Evolutionary conservation across 2,888 invertebrate genomes (phyloP), one percentile per base, ranked within the genome.

Genomic region (Ophioninae sp.): DNA sequence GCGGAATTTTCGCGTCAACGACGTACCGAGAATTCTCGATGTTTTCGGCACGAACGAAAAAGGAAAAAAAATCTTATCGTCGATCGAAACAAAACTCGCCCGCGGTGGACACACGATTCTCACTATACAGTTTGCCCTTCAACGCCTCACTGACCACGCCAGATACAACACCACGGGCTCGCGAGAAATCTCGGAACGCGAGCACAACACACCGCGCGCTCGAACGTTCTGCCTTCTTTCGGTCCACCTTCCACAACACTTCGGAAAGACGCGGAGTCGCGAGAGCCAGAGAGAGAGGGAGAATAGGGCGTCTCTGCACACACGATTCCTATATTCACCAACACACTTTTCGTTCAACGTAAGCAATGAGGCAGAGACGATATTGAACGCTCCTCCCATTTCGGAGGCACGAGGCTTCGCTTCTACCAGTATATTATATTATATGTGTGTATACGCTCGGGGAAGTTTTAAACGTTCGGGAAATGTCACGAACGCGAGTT

Each of bases 111-210:
- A 90, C 90, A 88, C n/a, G n/a, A n/a, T n/a, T n/a, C 89, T 91
- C 90, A 91, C 90, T 89, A 90, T 88, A 89, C 90, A 87, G 87
- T 88, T 91, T 89, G 91, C 89, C 90, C 90, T 92, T 90, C 90
- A 89, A 88, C 91, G 90, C 88, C 91, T 91, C 91, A 92, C 92
- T 92, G 91, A 92, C 92, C 91, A 89, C 89, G 89, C 44, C 13
- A 44, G 39, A 39, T 2, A 44, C 13, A n/a, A 44, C 44, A 90
- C 92, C 92, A 91, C 92, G 92, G 91, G 92, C 92, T 92, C 92
- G 92, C 92, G 92, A 92, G 91, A 92, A 92, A 91, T 91, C 91
- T 89, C 89, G 69, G 59, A 76, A 70, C 59, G 65, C 76, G 67
- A 79, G 70, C 41, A 68, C 37, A 62, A 79, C 72, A 65, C 76